Evolutionary conservation across 2,113 vertebrate species (phyloP), one percentile per base, ranked within the genome.

Genomic region (Balaeniceps rex): DNA sequence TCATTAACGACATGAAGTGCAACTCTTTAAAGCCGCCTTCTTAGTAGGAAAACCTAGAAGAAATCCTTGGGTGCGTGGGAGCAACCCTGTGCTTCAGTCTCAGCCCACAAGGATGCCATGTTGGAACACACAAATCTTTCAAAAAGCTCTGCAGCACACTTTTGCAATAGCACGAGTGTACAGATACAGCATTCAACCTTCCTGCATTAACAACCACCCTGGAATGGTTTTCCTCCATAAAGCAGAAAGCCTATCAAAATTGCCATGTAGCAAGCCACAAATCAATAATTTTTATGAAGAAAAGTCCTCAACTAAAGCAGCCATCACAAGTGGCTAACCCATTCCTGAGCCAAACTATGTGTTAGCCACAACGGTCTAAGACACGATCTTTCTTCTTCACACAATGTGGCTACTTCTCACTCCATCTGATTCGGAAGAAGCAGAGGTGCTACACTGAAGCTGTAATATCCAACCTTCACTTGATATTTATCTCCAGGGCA

Each of bases 401-500:
- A 58, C 25, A 36, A 86, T 78, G 71, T 13, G 40, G 94, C 83
- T 95, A 69, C 82, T 93, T 93, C 82, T 60, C 91, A 77, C 83
- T 93, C 64, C 11, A 2, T 40, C 76, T 58, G 75, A 95, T 90
- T 88, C 69, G 22, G 68, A 96, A 94, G 63, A 96, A 97, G 76
- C 89, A 96, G 93, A 93, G 93, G 97, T 96, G 94, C 91, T 88
- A 95, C 88, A 71, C 46, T 77, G 86, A 86, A 94, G 60, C 80
- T 96, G 96, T 92, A 97, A 97, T 92, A 87, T 75, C 97, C 97
- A 98, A 77, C 96, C 91, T 97, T 95, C 93, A 96, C 96, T 97
- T 93, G 69, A 79, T 96, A 97, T 97, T 98, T 98, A 98, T 98
- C 98, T 98, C 93, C 96, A 96, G 96, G 98, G 97, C 96, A 98